phyloP scores from a whole-genome alignment of 2,888 invertebrate genomes.

The Dynastes maya region DNA sequence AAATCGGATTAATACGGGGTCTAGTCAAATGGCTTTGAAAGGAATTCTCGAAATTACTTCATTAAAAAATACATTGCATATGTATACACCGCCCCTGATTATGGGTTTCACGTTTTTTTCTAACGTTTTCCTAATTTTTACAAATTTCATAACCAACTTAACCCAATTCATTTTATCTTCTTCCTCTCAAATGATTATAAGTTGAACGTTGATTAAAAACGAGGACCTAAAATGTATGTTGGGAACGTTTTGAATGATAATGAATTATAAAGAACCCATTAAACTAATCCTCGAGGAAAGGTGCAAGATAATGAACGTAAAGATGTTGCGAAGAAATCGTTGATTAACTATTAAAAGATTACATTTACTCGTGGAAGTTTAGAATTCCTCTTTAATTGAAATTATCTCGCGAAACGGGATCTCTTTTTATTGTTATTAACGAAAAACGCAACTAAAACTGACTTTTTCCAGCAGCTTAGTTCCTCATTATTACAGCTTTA shows the following conservation, averaged over 20 bases:
- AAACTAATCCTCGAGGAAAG: slow-evolving; percentile 14
- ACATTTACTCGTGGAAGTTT: slow-evolving; percentile 14
- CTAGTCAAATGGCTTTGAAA: no score
- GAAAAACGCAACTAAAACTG: slow-evolving; percentile 22
- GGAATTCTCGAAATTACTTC: no score
- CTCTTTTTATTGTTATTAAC: slow-evolving; percentile 25
- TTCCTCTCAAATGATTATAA: background rate
- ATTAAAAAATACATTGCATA: no score
- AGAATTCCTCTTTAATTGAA: slow-evolving; percentile 30
- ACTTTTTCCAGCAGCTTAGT: background rate
- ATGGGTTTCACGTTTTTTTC: background rate
- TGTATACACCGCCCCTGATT: no score
- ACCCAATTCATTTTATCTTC: no score
- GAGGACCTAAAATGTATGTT: background rate
- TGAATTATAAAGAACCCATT: slow-evolving; percentile 34
- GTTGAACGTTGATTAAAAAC: background rate
- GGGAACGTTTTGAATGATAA: slow-evolving; percentile 26
- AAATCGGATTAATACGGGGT: no score
- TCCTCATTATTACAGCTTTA: background rate
- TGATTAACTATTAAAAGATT: slow-evolving; percentile 36
- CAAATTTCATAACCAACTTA: no score
- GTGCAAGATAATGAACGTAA: slow-evolving; percentile 29
- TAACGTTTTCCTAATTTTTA: no score
- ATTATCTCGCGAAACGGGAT: slow-evolving; percentile 4
- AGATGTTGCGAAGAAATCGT: slow-evolving; percentile 25